Evolutionary conservation across 1,140 invertebrate species (phyloP), one percentile per base, ranked within the genome.

Genomic region (Pygmarrhopalites habei): DNA sequence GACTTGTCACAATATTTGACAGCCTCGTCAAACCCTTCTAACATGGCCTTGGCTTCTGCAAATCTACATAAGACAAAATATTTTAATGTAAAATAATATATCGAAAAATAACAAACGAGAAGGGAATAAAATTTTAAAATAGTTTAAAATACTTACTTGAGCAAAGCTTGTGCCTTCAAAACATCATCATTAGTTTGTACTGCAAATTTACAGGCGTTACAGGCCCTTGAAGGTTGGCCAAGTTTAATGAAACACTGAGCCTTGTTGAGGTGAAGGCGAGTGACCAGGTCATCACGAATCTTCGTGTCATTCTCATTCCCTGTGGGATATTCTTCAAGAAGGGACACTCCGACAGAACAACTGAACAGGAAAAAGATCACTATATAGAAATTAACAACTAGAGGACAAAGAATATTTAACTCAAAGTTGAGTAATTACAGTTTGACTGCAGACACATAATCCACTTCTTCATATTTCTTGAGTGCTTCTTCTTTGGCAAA

Each of bases 31-130:
- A 19, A 39, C 3, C 28, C 28, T 10, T 57, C 30, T 19, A 57
- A 41, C 53, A 57, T 57, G 21, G 10, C 12, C 35, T 57, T 57
- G 26, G 53, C 53, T 57, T 57, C 30, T 35, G 53, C 53, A 57
- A 57, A 57, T 12, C 53, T 57, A 29, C 5, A 46, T 19, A 14
- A 46, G 23, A 51, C n/a, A n/a, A n/a, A n/a, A n/a, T n/a, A n/a
- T n/a, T n/a, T n/a, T n/a, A n/a, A n/a, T n/a, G n/a, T n/a, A n/a
- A n/a, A n/a, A n/a, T n/a, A n/a, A n/a, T n/a, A n/a, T n/a, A n/a
- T n/a, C n/a, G n/a, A n/a, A n/a, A n/a, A n/a, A n/a, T n/a, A n/a
- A n/a, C n/a, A n/a, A n/a, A n/a, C n/a, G n/a, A n/a, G n/a, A n/a
- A n/a, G n/a, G n/a, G n/a, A n/a, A n/a, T n/a, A n/a, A n/a, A n/a